Percentiles rank a stretch among this genome's conserved stretches.
Evolutionary conservation across 2,888 invertebrate species (phyloP).

Genomic region (Hololepta plana): DNA sequence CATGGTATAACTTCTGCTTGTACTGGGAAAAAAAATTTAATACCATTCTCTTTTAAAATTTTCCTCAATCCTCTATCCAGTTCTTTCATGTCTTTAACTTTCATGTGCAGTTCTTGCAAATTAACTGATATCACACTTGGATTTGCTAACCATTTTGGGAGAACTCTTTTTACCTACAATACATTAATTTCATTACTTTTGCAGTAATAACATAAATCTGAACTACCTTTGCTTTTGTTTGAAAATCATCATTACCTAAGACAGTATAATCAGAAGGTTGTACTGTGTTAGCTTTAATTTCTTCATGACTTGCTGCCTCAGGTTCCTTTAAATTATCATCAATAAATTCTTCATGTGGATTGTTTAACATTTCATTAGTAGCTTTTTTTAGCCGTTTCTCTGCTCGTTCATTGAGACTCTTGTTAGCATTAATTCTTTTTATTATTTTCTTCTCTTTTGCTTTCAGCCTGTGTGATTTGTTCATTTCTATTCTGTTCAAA

Average conservation of each 20-base stretch:
- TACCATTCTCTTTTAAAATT: conserved; percentile 48
- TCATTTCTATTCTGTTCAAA: conserved; percentile 39
- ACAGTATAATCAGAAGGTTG: conserved; percentile 40
- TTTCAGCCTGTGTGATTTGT: conserved; percentile 26
- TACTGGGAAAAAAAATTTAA: conserved; percentile 69
- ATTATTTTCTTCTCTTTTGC: conserved; percentile 20
- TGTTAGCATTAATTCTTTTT: conserved; percentile 13
- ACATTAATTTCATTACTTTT: conserved; percentile 5
- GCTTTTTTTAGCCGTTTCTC: conserved; percentile 9
- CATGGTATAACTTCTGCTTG: conserved; percentile 64
- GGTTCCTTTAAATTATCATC: no score
- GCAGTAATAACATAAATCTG: conserved; percentile 3
- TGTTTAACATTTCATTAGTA: conserved; percentile 11
- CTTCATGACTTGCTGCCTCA: conserved; percentile 11
- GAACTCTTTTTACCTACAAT: conserved; percentile 50
- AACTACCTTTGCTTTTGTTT: conserved; percentile 33
- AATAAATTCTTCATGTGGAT: no score
- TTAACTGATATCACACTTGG: conserved; percentile 62
- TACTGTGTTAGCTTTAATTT: conserved; percentile 9
- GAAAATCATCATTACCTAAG: conserved; percentile 43
- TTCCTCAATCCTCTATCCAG: conserved; percentile 45
- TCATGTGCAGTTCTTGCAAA: conserved; percentile 35
- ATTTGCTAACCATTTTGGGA: conserved; percentile 76
- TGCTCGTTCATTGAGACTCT: conserved; percentile 6
- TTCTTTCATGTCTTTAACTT: conserved; percentile 36